These are phyloP conservation scores for Sylvicola cinctus DNA, from an alignment of 2,888 invertebrate species.

Conservation along the genomic window DNA sequence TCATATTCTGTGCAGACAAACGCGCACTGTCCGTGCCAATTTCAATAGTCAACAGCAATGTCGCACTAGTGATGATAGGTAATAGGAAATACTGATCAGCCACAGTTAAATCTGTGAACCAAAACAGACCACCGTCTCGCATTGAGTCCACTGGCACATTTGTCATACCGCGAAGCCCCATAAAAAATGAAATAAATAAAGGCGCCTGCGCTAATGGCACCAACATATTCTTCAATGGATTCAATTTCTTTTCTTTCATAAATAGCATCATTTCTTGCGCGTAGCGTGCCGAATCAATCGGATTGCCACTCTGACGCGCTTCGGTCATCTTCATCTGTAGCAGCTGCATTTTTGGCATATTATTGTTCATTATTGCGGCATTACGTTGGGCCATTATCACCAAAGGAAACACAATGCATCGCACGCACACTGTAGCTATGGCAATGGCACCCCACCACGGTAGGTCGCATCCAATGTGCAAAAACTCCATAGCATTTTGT, in stretches of 20 bases:
- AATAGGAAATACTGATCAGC: conserved; percentile 76
- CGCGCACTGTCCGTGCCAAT: conserved; percentile 57
- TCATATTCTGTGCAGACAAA: conserved; percentile 42
- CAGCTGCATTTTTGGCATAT: conserved; percentile 66
- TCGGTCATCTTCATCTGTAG: conserved; percentile 71
- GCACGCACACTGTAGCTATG: conserved; percentile 55
- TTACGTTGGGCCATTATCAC: conserved; percentile 66
- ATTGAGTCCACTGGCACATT: conserved; percentile 80
- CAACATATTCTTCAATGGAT: conserved; percentile 58
- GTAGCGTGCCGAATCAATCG: conserved; percentile 51
- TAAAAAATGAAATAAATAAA: conserved; percentile 80
- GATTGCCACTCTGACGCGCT: conserved; percentile 67
- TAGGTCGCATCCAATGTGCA: conserved; percentile 59
- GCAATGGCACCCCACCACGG: conserved; percentile 91
- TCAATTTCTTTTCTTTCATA: conserved; percentile 64
- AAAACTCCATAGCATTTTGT: conserved; percentile 57
- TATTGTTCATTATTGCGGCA: conserved; percentile 59
- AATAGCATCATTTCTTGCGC: conserved; percentile 59
- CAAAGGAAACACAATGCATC: conserved; percentile 63
- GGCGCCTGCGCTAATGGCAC: conserved; percentile 69
- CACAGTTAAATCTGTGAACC: conserved; percentile 84
- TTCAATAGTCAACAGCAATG: conserved; percentile 65
- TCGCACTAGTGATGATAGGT: conserved; percentile 66
- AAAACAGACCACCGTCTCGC: conserved; percentile 67
- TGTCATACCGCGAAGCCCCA: conserved; percentile 73